Evolutionary conservation across 2,888 invertebrate genomes (phyloP).

Genomic region (Chouioia cunea): DNA sequence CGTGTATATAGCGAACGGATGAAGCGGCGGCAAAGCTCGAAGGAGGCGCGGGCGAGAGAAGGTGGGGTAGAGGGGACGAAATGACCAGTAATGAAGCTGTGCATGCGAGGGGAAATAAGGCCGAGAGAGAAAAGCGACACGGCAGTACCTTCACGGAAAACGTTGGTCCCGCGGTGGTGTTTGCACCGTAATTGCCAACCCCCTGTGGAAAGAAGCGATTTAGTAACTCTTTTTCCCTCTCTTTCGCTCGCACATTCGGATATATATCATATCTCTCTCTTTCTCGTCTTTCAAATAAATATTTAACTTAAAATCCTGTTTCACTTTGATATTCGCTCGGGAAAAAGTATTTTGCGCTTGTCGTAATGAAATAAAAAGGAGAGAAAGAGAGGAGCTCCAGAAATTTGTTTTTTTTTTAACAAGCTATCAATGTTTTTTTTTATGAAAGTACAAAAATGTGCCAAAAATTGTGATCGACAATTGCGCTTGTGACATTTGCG

Average conservation of each 20-base stretch:
- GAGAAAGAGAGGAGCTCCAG: too few relatives aligned
- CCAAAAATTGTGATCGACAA: slow-evolving; percentile 9
- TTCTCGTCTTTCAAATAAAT: not conserved
- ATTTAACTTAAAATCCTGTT: too few relatives aligned
- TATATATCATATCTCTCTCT: slow-evolving; percentile 3
- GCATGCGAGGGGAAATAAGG: slow-evolving; percentile 34
- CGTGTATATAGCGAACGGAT: not conserved
- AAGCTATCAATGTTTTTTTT: slow-evolving; percentile 31
- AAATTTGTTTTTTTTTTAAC: not conserved
- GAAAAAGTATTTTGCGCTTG: too few relatives aligned
- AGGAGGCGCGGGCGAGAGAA: slow-evolving; percentile 1
- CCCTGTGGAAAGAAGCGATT: slow-evolving; percentile 1
- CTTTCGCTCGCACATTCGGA: not conserved
- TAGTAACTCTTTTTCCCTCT: slow-evolving; percentile 8
- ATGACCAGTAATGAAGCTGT: slow-evolving; percentile 37
- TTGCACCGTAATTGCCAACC: slow-evolving; percentile 25
- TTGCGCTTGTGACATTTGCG: slow-evolving; percentile 2
- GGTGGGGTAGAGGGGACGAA: slow-evolving; percentile 10
- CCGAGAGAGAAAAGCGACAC: slow-evolving; percentile 28
- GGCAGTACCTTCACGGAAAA: slow-evolving; percentile 2
- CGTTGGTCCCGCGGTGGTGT: slow-evolving; percentile 6
- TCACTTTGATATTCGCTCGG: too few relatives aligned
- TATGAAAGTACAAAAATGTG: slow-evolving; percentile 53
- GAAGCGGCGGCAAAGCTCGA: not conserved
- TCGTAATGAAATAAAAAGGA: too few relatives aligned